Evolutionary conservation across 2,888 invertebrate species (phyloP), one percentile per base, ranked within the genome.

Genomic region (Agonopterix subpropinquella): DNA sequence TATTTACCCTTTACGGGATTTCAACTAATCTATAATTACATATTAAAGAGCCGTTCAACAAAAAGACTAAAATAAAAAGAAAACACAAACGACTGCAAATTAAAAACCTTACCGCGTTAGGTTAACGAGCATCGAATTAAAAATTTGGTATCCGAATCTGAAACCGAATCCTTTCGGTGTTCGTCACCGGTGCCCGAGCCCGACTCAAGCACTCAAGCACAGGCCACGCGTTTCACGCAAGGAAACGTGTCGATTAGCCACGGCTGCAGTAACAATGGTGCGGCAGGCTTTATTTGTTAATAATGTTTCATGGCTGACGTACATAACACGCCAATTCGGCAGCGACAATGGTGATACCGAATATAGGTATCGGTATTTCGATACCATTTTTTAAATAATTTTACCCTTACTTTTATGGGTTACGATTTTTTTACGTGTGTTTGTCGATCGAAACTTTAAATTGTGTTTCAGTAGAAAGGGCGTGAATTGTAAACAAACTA

Each of bases 221-320:
- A 64, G 59, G 56, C 61, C 62, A 63, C 62, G 56, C 66, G 68
- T 74, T 75, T 67, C 69, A 72, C 74, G 77, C 73, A 67, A 70
- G 69, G 69, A 68, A 68, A 70, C 61, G 10, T 64, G 62, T 55
- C 63, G 66, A 84, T 85, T 80, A 61, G 80, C 62, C 65, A 71
- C 80, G 75, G 61, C 56, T 47, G 50, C 55, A 49, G 51, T 61
- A 79, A 83, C 82, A 83, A 83, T 82, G 64, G 77, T 56, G 73
- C 78, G 79, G 78, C 76, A 62, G 66, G 69, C 71, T 81, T 79
- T 83, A 81, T 85, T 83, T 82, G 81, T 81, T 75, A 77, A 72
- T 77, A 80, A 81, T 78, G 71, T 73, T 80, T 75, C 73, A 80
- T 77, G 80, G 39, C 73, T 70, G 68, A 73, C 71, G 70, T 73